Evolutionary conservation across 2,797 vertebrate genomes (phyloP).

Genomic region (Phataginus tricuspis): DNA sequence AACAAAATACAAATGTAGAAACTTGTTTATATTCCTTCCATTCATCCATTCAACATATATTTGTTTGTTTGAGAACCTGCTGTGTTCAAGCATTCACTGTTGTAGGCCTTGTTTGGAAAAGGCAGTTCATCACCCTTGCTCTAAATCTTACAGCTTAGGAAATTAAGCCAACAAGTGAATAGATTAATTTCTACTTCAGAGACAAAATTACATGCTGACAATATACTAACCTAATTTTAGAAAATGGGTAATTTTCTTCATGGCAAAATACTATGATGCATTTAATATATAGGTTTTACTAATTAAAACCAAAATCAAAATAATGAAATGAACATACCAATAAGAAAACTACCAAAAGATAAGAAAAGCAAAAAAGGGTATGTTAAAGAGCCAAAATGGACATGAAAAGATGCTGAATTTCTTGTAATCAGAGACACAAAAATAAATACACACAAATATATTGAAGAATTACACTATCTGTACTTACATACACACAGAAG

Average conservation of each 20-base stretch:
- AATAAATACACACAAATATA: background rate
- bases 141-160: background rate
- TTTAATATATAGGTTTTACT: background rate
- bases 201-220: background rate
- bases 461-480: background rate
- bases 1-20: background rate
- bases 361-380: background rate
- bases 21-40: background rate
- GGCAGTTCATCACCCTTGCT: background rate
- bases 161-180: background rate
- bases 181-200: background rate
- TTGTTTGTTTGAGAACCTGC: background rate
- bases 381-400: background rate
- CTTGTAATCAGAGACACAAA: conserved; percentile 6
- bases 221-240: background rate
- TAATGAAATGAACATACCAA: background rate
- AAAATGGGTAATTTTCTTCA: background rate
- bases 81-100: background rate
- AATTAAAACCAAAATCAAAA: conserved; percentile 4
- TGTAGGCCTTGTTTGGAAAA: background rate
- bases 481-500: background rate
- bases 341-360: background rate
- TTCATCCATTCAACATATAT: background rate
- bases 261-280: background rate
- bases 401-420: background rate